These are phyloP conservation scores for Rhinichthys osculus DNA, from an alignment of 2,797 vertebrate species.

Conservation along the genomic window DNA sequence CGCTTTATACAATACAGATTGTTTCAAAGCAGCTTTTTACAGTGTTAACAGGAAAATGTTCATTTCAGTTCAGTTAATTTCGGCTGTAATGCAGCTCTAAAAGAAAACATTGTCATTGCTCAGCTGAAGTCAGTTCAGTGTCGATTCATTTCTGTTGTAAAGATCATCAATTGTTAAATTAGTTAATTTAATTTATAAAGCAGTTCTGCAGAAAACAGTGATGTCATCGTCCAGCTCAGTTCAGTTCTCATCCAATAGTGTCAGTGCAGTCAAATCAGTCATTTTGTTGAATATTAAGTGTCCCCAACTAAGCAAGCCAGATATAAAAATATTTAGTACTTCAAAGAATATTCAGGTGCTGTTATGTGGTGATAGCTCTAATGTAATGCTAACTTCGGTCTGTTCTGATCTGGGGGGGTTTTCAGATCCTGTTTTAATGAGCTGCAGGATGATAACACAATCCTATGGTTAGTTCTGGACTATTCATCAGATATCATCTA, in stretches of 20 bases:
- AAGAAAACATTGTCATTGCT: background rate
- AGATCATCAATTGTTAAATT: background rate
- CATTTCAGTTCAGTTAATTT: background rate
- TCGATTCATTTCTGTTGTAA: background rate
- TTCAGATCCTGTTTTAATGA: conserved; percentile 92
- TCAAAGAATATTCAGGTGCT: background rate
- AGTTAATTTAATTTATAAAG: background rate
- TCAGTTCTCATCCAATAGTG: background rate
- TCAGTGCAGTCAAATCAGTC: background rate
- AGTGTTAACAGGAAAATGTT: background rate
- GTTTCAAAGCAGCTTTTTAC: background rate
- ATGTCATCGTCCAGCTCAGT: background rate
- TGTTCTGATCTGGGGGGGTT: background rate
- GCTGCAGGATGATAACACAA: conserved; percentile 80
- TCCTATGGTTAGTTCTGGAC: conserved; percentile 86
- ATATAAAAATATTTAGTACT: background rate
- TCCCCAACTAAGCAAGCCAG: background rate
- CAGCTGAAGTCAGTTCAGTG: background rate
- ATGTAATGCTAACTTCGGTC: background rate
- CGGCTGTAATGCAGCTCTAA: background rate
- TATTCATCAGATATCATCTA: conserved; percentile 87
- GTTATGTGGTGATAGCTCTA: background rate
- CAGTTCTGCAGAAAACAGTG: background rate
- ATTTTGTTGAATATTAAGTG: background rate
- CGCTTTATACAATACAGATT: background rate